Evolutionary conservation across 1,140 invertebrate genomes (phyloP).

Genomic region (Aradophagus sp.): DNA sequence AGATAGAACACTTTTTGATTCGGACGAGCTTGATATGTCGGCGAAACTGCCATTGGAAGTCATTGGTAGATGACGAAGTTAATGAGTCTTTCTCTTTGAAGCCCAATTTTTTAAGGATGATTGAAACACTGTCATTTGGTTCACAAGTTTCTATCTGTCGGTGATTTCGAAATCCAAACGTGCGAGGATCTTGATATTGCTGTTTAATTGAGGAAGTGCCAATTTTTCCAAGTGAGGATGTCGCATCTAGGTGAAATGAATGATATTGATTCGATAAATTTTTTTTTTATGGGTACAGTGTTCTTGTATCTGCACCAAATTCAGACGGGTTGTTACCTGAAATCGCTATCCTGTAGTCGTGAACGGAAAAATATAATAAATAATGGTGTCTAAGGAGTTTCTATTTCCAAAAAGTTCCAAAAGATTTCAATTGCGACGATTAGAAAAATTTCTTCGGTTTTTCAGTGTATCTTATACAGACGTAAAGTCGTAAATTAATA

Average conservation of each 20-base stretch:
- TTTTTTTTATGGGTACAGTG: constrained; percentile 62
- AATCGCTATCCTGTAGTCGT: too few species aligned
- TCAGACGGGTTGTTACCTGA: too few species aligned
- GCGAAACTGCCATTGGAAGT: constrained; percentile 15
- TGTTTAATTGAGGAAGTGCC: constrained; percentile 57
- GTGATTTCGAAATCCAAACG: constrained; percentile 60
- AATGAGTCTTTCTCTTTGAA: constrained; percentile 50
- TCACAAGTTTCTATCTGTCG: constrained; percentile 62
- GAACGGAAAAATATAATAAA: too few species aligned
- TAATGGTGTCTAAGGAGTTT: too few species aligned
- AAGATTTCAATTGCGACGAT: too few species aligned
- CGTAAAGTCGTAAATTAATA: too few species aligned
- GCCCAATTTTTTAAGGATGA: constrained; percentile 61
- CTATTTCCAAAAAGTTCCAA: too few species aligned
- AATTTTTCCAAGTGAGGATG: constrained; percentile 81
- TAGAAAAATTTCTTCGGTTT: too few species aligned
- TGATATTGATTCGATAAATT: constrained; percentile 88
- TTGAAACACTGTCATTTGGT: constrained; percentile 68
- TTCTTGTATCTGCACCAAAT: constrained; percentile 53
- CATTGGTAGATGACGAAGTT: constrained; percentile 7
- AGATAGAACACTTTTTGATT: constrained; percentile 12
- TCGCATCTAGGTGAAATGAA: constrained; percentile 85
- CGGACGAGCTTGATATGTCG: constrained; percentile 17
- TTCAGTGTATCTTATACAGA: too few species aligned
- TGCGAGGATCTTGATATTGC: constrained; percentile 58